A percentile compares a stretch with the other conserved stretches of the same genome.
Conservation (phyloP, 1,140 invertebrate genomes). For the Anastatus disparis region DNA sequence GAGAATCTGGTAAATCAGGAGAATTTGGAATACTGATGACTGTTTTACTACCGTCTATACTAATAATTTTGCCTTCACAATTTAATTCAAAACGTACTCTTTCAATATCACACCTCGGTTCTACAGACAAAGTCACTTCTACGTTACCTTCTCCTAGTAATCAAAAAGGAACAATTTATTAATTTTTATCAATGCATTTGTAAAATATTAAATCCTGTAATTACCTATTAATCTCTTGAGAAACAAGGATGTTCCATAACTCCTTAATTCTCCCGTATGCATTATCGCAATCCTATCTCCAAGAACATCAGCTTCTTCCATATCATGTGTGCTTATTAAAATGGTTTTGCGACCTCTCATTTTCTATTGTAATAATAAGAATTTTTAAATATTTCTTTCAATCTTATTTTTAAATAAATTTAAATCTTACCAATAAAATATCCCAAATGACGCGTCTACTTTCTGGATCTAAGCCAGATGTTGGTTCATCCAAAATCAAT, state of each 20-base stretch:
- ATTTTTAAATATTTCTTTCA: too few relatives aligned
- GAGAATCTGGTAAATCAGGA: conserved; percentile 69
- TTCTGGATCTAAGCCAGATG: conserved; percentile 94
- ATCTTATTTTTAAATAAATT: neutral
- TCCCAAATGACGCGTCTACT: conserved; percentile 92
- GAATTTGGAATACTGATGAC: conserved; percentile 65
- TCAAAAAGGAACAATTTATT: conserved; percentile 15
- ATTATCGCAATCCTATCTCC: conserved; percentile 94
- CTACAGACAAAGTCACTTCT: conserved; percentile 60
- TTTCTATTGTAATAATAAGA: conserved; percentile 48
- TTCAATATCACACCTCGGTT: conserved; percentile 52
- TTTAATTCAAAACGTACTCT: conserved; percentile 52
- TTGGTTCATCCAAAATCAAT: conserved; percentile 91
- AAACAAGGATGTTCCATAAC: conserved; percentile 86
- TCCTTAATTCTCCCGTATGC: conserved; percentile 82
- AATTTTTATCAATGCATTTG: neutral
- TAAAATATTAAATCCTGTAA: conserved; percentile 35
- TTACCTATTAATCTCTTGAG: conserved; percentile 87
- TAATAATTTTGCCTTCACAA: conserved; percentile 48
- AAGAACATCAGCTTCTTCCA: conserved; percentile 97
- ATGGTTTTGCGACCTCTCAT: conserved; percentile 79
- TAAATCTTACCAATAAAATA: conserved; percentile 68
- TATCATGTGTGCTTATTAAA: conserved; percentile 94
- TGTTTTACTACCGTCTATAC: conserved; percentile 54
- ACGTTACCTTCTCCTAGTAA: conserved; percentile 58